Base-by-base conservation (phyloP, 2,888 invertebrate species). In the Zelleria hepariella region DNA sequence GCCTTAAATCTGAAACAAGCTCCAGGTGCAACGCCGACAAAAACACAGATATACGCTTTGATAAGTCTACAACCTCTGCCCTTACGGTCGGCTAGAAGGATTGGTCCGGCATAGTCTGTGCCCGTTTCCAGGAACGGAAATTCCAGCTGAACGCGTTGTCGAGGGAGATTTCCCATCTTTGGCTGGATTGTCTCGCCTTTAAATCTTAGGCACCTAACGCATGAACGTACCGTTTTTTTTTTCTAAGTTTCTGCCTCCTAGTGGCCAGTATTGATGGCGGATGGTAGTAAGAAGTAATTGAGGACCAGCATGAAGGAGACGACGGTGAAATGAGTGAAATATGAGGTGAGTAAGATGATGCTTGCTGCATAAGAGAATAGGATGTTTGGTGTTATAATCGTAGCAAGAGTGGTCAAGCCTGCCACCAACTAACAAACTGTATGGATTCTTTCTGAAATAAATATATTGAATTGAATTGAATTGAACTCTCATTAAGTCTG, bases 71-170 rank as follows among this genome's bases (percentile, higher is more conserved):
- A 54, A 8, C 62, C 62, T 58, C 62, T 51, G 5, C 62, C 62
- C 25, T 58, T 59, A 1, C 56, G 26, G 24, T 59, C 52, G 4
- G 52, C 25, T 20, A 62, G 24, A 21, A 58, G 10, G 7, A 62
- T 23, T 42, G 60, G 60, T 24, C 60, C 62, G 8, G 60, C 59
- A 24, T 60, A 62, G 26, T 62, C 62, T 1, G 56, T 42, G 5
- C 56, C 62, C 24, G 60, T 58, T 1, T 54, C 20, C 7, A 42
- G 6, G 23, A 62, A 62, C 1, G 60, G 60, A 47, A 42, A 60
- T 42, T 59, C 59, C 3, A 42, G 2, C 4, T 59, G 21, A 27
- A 58, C n/a, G 1, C 61, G 18, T 20, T 57, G 21, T 23, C 21
- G 10, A 1, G 60, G 62, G 2, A 62, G 42, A 18, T 58, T 24